These are phyloP conservation scores for Drosophila insularis DNA, from an alignment of 1,140 invertebrate genomes.

Conservation along the genomic window DNA sequence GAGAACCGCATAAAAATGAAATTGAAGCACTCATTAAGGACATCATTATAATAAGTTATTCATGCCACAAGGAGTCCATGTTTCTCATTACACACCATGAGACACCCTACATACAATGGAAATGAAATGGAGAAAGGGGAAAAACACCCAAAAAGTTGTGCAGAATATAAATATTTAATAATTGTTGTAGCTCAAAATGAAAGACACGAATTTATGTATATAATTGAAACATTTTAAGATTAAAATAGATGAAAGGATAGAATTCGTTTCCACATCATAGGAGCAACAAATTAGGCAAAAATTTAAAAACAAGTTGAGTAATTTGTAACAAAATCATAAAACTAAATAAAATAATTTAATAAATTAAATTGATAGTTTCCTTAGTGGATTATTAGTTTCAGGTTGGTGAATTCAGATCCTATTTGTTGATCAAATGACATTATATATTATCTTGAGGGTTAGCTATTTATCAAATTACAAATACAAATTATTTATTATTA, in stretches of 20 bases:
- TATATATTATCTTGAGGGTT: conserved; percentile 34
- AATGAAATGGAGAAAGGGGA: too few species aligned
- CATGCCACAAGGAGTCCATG: conserved; percentile 18
- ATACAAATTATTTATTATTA: conserved; percentile 15
- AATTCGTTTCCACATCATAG: too few species aligned
- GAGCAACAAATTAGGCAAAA: too few species aligned
- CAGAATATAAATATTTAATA: conserved; percentile 4
- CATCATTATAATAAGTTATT: conserved; percentile 69
- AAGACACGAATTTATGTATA: too few species aligned
- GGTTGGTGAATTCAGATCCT: too few species aligned
- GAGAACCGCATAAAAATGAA: conserved; percentile 62
- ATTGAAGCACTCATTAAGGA: conserved; percentile 74
- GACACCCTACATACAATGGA: not conserved
- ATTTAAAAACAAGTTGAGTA: too few species aligned
- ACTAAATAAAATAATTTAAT: too few species aligned
- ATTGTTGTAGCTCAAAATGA: not conserved
- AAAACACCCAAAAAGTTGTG: not conserved
- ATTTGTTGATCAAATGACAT: conserved; percentile 77
- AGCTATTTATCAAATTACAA: conserved; percentile 55
- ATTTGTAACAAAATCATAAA: too few species aligned
- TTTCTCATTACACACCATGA: not conserved
- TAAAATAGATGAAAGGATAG: too few species aligned
- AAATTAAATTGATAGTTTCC: too few species aligned
- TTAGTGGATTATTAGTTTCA: too few species aligned
- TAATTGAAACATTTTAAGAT: too few species aligned